These are phyloP conservation scores for Drosophila paulistorum DNA, from an alignment of 1,140 invertebrate genomes.

Conservation along the genomic window DNA sequence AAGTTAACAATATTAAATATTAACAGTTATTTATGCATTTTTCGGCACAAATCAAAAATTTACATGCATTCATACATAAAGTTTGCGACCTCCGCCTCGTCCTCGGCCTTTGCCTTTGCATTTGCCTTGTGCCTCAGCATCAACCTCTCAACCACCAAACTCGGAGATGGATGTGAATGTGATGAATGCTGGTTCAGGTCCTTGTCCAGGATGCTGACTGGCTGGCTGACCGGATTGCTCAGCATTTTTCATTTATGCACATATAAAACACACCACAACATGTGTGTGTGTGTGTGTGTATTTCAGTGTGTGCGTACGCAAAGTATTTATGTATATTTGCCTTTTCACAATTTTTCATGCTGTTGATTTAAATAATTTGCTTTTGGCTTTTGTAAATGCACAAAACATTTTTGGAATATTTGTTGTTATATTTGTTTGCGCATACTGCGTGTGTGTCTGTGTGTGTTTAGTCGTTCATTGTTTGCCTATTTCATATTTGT, in stretches of 20 bases:
- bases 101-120: background rate
- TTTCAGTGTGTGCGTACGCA: slow-evolving; percentile 28
- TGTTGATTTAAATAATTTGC: slow-evolving; percentile 79
- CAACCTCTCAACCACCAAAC: no score
- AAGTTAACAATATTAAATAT: slow-evolving; percentile 82
- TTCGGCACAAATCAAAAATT: slow-evolving; percentile 81
- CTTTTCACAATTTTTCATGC: slow-evolving; percentile 65
- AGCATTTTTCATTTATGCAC: slow-evolving; percentile 64
- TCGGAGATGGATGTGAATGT: slow-evolving; percentile 41
- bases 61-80: slow-evolving; percentile 69
- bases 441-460: background rate
- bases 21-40: slow-evolving; percentile 82
- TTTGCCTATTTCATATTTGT: slow-evolving; percentile 60
- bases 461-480: slow-evolving; percentile 53
- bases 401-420: slow-evolving; percentile 61
- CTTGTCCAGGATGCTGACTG: slow-evolving; percentile 28
- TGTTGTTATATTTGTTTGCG: slow-evolving; percentile 33
- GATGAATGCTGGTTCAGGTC: slow-evolving; percentile 28
- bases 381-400: slow-evolving; percentile 56
- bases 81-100: slow-evolving; percentile 27
- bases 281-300: slow-evolving; percentile 14
- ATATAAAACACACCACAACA: slow-evolving; percentile 9
- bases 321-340: slow-evolving; percentile 54
- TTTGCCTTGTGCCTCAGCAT: background rate
- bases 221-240: slow-evolving; percentile 29